Base-by-base conservation (phyloP, 2,113 vertebrate species). In the Nettapus auritus region DNA sequence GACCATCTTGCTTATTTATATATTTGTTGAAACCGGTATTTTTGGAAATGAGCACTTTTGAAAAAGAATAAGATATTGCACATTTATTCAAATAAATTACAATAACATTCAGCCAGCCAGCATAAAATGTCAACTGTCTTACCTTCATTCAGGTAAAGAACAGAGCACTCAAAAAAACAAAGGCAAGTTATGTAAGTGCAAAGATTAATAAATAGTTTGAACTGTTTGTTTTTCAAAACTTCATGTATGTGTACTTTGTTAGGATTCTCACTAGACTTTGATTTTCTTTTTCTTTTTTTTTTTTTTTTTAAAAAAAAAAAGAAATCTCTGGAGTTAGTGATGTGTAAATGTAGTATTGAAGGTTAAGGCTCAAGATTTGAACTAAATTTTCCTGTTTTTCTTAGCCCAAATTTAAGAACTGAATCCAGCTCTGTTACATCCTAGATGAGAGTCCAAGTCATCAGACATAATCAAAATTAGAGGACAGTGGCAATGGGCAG, bases 201-300 rank as follows among this genome's bases (percentile, higher is more conserved):
- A 73, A 60, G 23, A n/a, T 53, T 53, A 28, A 29, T 21, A 57
- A 57, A 8, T 5, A 22, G 7, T 33, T 73, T 62, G 56, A 62
- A 62, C 23, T 62, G n/a, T 62, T 9, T 60, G 9, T 34, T 36
- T 62, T 62, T 34, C 59, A 52, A 59, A 44, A 2, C 26, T 52
- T n/a, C 7, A 10, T 0, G 0, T 50, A 28, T 2, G 60, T 28
- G 23, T 20, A 44, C 23, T 13, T 7, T 36, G 7, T 69, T 69
- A 26, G 22, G 38, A 67, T 4, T 31, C 3, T 57, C 5, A 3
- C 9, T 23, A 28, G 7, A 15, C 60, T 38, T 68, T 18, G 4
- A 6, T 55, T 46, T 46, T 46, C 2, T 46, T 46, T 46, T 19
- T 46, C 20, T 46, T 9, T 48, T 9, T 21, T 48, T 21, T 21